Evolutionary conservation across 2,888 invertebrate genomes (phyloP).

Genomic region (Papilio protenor): DNA sequence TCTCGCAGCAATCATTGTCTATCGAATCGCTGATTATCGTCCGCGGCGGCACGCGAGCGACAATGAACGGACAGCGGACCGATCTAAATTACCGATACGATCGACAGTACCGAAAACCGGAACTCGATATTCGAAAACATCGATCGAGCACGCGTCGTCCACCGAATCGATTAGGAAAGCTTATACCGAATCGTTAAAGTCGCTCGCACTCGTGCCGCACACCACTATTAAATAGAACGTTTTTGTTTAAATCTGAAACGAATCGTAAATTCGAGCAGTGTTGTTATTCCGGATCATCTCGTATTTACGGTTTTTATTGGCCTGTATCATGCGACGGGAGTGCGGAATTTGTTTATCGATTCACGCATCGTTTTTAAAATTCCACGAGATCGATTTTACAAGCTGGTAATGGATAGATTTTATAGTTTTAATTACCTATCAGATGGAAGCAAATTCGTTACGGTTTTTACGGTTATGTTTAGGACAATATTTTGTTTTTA

Average conservation of each 20-base stretch:
- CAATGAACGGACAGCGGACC: slow-evolving; percentile 58
- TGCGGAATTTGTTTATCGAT: slow-evolving; percentile 76
- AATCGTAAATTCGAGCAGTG: slow-evolving; percentile 82
- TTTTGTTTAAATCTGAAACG: slow-evolving; percentile 82
- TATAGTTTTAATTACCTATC: slow-evolving; percentile 45
- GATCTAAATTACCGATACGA: slow-evolving; percentile 62
- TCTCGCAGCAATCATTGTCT: slow-evolving; percentile 57
- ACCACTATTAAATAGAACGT: slow-evolving; percentile 81
- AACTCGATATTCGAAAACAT: slow-evolving; percentile 59
- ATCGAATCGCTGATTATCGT: slow-evolving; percentile 72
- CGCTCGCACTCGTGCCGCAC: slow-evolving; percentile 69
- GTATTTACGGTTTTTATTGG: slow-evolving; percentile 76
- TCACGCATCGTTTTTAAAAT: slow-evolving; percentile 68
- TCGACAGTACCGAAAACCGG: slow-evolving; percentile 65
- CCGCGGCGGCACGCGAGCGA: slow-evolving; percentile 70
- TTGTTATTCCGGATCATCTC: slow-evolving; percentile 76
- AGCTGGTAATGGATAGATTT: slow-evolving; percentile 45
- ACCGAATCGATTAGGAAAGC: slow-evolving; percentile 76
- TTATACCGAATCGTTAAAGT: slow-evolving; percentile 52
- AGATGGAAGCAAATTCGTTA: slow-evolving; percentile 47
- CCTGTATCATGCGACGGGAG: slow-evolving; percentile 76
- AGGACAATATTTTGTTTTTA: slow-evolving; percentile 11
- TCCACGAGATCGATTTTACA: slow-evolving; percentile 68
- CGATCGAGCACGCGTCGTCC: slow-evolving; percentile 74
- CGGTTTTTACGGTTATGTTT: slow-evolving; percentile 29